These are phyloP conservation scores for Bucco capensis DNA, from an alignment of 2,113 vertebrate species.

Conservation along the genomic window DNA sequence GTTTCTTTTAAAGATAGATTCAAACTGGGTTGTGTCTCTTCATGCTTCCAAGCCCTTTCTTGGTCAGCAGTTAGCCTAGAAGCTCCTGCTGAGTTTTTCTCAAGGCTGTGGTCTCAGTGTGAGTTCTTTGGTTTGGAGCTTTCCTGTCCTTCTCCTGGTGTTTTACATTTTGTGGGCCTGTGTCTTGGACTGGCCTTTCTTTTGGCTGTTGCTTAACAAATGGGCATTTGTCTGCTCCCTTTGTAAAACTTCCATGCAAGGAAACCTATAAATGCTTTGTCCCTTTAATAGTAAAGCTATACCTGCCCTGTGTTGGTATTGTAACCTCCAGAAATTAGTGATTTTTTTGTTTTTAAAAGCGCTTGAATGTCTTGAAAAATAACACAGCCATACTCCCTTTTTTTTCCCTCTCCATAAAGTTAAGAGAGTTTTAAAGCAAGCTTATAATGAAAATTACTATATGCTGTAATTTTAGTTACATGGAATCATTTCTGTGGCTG, in stretches of 20 bases:
- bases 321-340: background rate
- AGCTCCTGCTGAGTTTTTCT: conserved; percentile 12
- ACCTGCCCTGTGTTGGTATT: background rate
- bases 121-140: background rate
- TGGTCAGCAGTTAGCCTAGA: background rate
- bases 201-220: background rate
- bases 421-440: background rate
- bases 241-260: background rate
- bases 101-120: background rate
- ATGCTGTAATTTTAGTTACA: conserved; percentile 12
- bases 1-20: conserved; percentile 17
- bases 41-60: background rate
- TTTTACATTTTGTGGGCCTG: background rate
- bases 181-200: background rate
- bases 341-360: background rate
- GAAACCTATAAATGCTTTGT: background rate
- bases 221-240: background rate
- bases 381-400: background rate
- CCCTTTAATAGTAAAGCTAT: background rate
- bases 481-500: background rate
- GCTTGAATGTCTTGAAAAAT: background rate
- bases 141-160: background rate
- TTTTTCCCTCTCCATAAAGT: background rate
- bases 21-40: background rate
- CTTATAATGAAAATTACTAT: background rate